Evolutionary conservation across 1,140 invertebrate species (phyloP).

Genomic region (Bathynomus jamesi): DNA sequence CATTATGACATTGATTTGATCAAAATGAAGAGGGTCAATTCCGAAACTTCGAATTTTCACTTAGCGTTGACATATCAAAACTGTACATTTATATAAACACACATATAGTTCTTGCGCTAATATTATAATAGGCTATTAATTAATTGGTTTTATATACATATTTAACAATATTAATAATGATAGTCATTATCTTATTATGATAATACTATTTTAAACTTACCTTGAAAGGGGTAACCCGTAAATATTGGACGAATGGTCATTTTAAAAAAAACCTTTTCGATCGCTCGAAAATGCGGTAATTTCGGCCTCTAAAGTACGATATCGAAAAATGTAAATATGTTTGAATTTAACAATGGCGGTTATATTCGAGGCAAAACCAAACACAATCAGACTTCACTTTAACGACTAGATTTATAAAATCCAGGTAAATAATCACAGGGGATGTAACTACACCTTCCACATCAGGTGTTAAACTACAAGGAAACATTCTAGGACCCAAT

Average conservation of each 20-base stretch:
- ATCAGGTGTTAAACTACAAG: not conserved
- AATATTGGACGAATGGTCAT: conserved; percentile 39
- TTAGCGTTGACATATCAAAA: no score
- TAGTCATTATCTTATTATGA: no score
- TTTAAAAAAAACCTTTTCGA: conserved; percentile 4
- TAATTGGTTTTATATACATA: not conserved
- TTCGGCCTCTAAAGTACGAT: not conserved
- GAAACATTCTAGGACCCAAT: not conserved
- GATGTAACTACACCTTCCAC: not conserved
- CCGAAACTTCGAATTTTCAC: no score
- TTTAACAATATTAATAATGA: no score
- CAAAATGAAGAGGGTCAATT: no score
- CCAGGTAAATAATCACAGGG: not conserved
- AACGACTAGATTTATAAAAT: not conserved
- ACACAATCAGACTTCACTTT: not conserved
- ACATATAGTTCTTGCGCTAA: no score
- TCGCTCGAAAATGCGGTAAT: no score
- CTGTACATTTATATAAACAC: no score
- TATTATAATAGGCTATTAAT: not conserved
- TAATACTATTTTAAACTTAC: no score
- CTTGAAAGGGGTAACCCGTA: conserved; percentile 40
- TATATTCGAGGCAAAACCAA: not conserved
- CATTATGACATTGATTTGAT: not conserved
- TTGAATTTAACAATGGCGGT: not conserved
- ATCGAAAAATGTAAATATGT: not conserved